Percentiles rank a stretch among this genome's conserved stretches.
These are phyloP conservation scores for Lycaon pictus DNA, from an alignment of 2,113 vertebrate species.

Conservation along the genomic window DNA sequence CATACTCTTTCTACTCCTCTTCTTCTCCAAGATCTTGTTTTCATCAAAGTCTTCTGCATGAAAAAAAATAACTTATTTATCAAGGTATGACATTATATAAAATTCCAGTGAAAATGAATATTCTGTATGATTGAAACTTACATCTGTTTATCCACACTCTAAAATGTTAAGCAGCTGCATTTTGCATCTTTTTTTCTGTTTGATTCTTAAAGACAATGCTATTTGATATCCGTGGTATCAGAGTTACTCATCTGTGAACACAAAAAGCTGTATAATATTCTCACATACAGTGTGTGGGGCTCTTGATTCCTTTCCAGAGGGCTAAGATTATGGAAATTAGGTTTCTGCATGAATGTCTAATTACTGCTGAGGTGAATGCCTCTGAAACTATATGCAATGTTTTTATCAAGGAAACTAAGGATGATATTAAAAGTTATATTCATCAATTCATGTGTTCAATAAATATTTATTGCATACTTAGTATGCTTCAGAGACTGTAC, in stretches of 20 bases:
- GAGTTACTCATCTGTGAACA: background rate
- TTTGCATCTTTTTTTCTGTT: background rate
- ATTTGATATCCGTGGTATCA: background rate
- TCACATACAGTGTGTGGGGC: rapidly evolving
- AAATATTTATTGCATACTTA: constrained; percentile 14
- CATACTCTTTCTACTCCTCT: background rate
- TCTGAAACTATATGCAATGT: background rate
- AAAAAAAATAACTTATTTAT: background rate
- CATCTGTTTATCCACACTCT: background rate
- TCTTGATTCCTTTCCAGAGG: background rate
- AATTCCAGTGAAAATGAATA: background rate
- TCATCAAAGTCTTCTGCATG: background rate
- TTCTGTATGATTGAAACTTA: background rate
- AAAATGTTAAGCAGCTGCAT: background rate
- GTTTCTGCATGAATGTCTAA: background rate
- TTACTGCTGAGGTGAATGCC: background rate
- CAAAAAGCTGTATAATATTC: background rate
- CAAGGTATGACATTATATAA: background rate
- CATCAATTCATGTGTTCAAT: background rate
- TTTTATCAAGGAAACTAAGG: background rate
- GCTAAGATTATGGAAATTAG: background rate
- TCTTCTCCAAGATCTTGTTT: background rate
- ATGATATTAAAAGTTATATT: background rate
- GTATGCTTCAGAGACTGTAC: background rate
- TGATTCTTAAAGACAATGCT: background rate